Evolutionary conservation across 2,113 vertebrate genomes (phyloP).

Genomic region (Syngnathus floridae): DNA sequence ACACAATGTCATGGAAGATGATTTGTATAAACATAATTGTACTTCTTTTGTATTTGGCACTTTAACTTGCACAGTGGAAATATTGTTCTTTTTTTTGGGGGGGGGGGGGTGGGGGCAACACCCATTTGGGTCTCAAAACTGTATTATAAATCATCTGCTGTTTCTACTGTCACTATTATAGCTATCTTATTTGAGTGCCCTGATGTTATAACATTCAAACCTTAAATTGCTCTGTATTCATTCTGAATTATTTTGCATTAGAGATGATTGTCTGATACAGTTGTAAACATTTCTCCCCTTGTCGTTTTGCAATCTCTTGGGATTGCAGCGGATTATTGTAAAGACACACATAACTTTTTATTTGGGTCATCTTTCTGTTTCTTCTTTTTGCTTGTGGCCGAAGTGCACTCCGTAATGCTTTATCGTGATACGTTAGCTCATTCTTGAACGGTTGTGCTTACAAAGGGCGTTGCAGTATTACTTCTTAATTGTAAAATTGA

Average conservation of each 20-base stretch:
- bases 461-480: neutral
- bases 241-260: slow-evolving; percentile 16
- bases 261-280: slow-evolving; percentile 1
- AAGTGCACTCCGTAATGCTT: neutral
- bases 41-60: no score
- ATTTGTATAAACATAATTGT: neutral
- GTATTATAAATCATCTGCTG: neutral
- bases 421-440: neutral
- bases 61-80: neutral
- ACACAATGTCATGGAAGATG: neutral
- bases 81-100: neutral
- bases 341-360: slow-evolving; percentile 38
- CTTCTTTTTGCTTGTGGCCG: slow-evolving; percentile 22
- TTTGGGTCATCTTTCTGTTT: slow-evolving; percentile 33
- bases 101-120: neutral
- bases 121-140: neutral
- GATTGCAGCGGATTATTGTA: slow-evolving; percentile 45
- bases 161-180: neutral
- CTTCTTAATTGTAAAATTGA: slow-evolving; percentile 49
- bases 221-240: neutral
- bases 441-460: neutral
- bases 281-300: slow-evolving; percentile 14
- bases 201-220: neutral
- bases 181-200: neutral
- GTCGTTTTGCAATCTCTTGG: slow-evolving; percentile 31